Evolutionary conservation across 2,888 invertebrate species (phyloP).

Genomic region (Cataglyphis livida): DNA sequence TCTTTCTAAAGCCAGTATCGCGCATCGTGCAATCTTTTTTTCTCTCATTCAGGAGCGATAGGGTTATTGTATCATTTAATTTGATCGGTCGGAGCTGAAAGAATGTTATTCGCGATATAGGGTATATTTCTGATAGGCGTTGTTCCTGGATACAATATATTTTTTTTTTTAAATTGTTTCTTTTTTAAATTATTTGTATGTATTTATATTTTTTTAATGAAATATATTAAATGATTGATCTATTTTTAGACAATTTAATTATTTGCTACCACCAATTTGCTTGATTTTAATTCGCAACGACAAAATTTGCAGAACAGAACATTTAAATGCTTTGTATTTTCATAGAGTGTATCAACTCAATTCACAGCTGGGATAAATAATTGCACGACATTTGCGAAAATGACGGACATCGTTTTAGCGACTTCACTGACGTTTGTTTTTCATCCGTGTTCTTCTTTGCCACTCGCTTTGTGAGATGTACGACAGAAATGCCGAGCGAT

Average conservation of each 20-base stretch:
- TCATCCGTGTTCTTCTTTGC: conserved; percentile 28
- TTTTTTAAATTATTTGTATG: background rate
- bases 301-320: no score
- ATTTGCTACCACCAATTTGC: background rate
- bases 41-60: background rate
- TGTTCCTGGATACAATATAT: background rate
- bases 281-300: background rate
- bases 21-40: conserved; percentile 48
- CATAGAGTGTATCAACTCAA: conserved; percentile 7
- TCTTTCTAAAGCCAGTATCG: conserved; percentile 57
- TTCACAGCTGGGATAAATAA: background rate
- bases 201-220: background rate
- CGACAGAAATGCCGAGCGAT: conserved; percentile 15
- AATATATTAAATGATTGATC: background rate
- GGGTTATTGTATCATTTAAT: conserved; percentile 28
- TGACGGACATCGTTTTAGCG: conserved; percentile 3
- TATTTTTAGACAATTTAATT: background rate
- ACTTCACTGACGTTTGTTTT: conserved; percentile 32
- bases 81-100: conserved; percentile 14
- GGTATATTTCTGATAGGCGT: background rate
- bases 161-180: background rate
- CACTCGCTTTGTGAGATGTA: conserved; percentile 11
- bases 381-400: conserved; percentile 9
- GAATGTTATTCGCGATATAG: background rate
- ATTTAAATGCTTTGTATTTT: background rate